Conservation (phyloP, 2,797 vertebrate genomes). For the Scolopax rusticola region DNA sequence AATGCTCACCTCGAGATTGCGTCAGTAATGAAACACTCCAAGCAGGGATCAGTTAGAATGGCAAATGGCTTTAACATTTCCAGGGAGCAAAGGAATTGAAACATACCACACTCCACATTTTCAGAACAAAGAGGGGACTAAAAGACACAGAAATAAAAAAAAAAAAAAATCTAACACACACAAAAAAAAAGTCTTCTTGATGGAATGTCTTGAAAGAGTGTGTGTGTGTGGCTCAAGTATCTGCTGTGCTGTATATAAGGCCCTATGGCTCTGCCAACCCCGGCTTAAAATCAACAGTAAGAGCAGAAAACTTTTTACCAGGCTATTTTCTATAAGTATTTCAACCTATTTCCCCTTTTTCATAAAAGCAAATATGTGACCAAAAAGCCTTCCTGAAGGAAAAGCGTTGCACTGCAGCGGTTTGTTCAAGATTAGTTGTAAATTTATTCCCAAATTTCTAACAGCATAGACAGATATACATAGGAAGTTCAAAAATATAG, state of each 20-base stretch:
- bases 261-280: neutral
- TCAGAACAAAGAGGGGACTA: slow-evolving; percentile 40
- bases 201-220: slow-evolving; percentile 12
- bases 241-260: neutral
- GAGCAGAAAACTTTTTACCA: neutral
- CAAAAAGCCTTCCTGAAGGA: neutral
- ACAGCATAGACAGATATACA: neutral
- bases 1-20: slow-evolving; percentile 65
- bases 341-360: neutral
- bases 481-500: neutral
- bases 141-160: neutral
- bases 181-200: neutral
- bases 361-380: neutral
- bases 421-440: neutral
- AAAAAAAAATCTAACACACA: neutral
- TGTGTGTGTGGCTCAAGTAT: neutral
- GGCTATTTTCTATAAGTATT: neutral
- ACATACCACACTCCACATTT: slow-evolving; percentile 9
- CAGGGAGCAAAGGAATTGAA: slow-evolving; percentile 53
- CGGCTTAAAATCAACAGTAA: neutral
- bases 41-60: slow-evolving; percentile 67
- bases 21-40: slow-evolving; percentile 72
- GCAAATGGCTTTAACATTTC: slow-evolving; percentile 69
- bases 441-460: neutral
- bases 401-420: neutral